Conservation (phyloP, 2,888 invertebrate species). For the Spodoptera littoralis region DNA sequence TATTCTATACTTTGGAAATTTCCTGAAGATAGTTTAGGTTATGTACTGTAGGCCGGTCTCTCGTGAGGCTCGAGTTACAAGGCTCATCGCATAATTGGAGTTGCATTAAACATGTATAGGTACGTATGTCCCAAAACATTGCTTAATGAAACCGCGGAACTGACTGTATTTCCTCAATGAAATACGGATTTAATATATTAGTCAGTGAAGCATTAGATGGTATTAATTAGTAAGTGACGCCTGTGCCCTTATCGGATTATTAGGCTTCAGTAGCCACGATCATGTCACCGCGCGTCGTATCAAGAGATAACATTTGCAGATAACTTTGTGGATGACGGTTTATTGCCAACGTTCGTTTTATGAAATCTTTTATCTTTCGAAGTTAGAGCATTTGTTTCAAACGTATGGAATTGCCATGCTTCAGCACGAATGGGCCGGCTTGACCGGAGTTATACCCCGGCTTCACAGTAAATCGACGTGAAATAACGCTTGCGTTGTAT, state of each 20-base stretch:
- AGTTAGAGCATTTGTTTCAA: too few species aligned
- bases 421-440: too few species aligned
- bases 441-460: too few species aligned
- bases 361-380: conserved; percentile 19
- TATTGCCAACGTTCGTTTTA: conserved; percentile 13
- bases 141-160: conserved; percentile 10
- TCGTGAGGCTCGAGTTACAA: too few species aligned
- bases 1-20: too few species aligned
- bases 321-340: conserved; percentile 15
- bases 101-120: too few species aligned
- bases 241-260: conserved; percentile 51
- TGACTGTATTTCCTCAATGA: conserved; percentile 1
- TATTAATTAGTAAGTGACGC: conserved; percentile 50
- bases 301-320: conserved; percentile 41
- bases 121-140: background rate
- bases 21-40: too few species aligned
- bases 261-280: conserved; percentile 53
- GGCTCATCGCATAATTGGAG: too few species aligned
- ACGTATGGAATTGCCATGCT: too few species aligned
- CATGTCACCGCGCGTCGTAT: conserved; percentile 48
- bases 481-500: too few species aligned
- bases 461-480: too few species aligned
- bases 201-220: conserved; percentile 32
- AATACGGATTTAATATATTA: conserved; percentile 23
- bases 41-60: too few species aligned